Percentiles rank a stretch among this genome's conserved stretches.
Evolutionary conservation across 2,113 vertebrate genomes (phyloP).

Genomic region (Pygoscelis antarcticus): DNA sequence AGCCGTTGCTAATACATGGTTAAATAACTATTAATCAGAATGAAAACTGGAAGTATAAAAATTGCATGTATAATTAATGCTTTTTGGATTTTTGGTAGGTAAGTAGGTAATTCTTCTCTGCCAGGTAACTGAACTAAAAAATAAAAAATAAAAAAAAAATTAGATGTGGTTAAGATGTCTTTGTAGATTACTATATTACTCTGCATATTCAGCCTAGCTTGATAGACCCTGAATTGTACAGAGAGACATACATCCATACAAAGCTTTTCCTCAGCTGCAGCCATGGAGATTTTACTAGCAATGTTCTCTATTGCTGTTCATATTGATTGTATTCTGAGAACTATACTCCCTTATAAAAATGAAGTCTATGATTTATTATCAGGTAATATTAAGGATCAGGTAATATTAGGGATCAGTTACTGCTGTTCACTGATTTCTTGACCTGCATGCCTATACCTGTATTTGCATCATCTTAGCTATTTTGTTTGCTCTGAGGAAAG

Average conservation of each 20-base stretch:
- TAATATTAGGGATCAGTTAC: not conserved
- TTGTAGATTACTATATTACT: not conserved
- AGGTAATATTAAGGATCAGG: not conserved
- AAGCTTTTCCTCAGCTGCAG: not conserved
- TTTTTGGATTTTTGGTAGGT: not conserved
- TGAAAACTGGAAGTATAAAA: not conserved
- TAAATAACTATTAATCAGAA: not conserved
- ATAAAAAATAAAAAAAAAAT: not conserved
- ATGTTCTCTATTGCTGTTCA: not conserved
- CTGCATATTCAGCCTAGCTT: not conserved
- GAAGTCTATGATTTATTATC: not conserved
- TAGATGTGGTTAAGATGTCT: not conserved
- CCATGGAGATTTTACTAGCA: not conserved
- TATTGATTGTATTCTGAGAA: not conserved
- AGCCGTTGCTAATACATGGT: not conserved
- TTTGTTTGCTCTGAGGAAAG: not conserved
- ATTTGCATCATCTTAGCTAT: not conserved
- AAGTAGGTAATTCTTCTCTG: not conserved
- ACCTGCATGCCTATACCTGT: not conserved
- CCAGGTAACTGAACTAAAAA: not conserved
- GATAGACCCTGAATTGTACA: not conserved
- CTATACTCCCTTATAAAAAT: not conserved
- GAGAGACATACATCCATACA: accelerated
- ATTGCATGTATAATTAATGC: not conserved
- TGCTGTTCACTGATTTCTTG: not conserved